Evolutionary conservation across 2,888 invertebrate genomes (phyloP).

Genomic region (Odontomyia ornata): DNA sequence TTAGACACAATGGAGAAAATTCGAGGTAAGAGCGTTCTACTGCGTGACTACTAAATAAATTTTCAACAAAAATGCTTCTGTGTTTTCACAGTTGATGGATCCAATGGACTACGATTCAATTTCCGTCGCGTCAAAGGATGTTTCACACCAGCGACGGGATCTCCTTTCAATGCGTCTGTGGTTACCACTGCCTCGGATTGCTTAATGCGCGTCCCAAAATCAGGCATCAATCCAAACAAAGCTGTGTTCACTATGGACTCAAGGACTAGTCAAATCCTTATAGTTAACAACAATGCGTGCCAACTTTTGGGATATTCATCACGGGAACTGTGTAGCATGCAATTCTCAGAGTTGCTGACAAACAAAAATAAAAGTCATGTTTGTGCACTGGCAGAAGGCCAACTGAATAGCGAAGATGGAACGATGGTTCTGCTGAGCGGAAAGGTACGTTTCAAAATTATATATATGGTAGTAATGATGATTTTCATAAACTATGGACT

Average conservation of each 20-base stretch:
- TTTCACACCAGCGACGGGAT: constrained; percentile 61
- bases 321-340: constrained; percentile 66
- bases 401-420: constrained; percentile 67
- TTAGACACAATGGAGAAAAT: constrained; percentile 66
- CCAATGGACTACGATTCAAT: constrained; percentile 68
- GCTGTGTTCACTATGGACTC: constrained; percentile 75
- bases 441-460: constrained; percentile 63
- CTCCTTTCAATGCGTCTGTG: constrained; percentile 52
- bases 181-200: constrained; percentile 62
- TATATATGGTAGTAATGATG: neutral
- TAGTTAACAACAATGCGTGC: constrained; percentile 74
- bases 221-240: constrained; percentile 71
- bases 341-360: constrained; percentile 67
- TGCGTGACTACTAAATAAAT: neutral
- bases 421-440: constrained; percentile 72
- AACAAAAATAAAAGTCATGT: constrained; percentile 67
- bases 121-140: constrained; percentile 62
- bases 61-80: neutral
- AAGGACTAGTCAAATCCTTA: constrained; percentile 72
- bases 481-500: neutral
- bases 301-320: constrained; percentile 69
- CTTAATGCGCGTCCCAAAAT: constrained; percentile 65
- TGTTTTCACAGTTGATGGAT: constrained; percentile 65
- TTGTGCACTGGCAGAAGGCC: constrained; percentile 66
- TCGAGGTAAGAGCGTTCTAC: constrained; percentile 61